Evolutionary conservation across 2,888 invertebrate species (phyloP).

Genomic region (Polietes domitor): DNA sequence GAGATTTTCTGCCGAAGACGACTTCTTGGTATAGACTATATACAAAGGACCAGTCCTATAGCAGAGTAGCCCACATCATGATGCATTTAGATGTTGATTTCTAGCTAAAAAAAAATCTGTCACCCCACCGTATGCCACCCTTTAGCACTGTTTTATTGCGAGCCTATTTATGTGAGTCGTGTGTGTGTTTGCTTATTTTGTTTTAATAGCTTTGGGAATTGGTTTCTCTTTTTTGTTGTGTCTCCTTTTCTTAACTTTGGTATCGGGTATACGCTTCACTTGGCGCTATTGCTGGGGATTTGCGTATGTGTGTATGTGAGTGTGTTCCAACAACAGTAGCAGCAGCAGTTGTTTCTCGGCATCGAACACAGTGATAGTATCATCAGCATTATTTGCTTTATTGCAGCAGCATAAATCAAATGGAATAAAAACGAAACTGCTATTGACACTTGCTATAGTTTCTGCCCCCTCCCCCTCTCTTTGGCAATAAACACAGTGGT

Average conservation of each 20-base stretch:
- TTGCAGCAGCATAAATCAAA: conserved; percentile 62
- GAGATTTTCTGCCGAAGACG: too few relatives aligned
- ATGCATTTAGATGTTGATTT: too few relatives aligned
- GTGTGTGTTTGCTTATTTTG: conserved; percentile 62
- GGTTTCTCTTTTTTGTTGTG: conserved; percentile 36
- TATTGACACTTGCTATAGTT: conserved; percentile 57
- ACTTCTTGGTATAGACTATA: too few relatives aligned
- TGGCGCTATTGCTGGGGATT: not conserved
- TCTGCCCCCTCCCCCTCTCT: not conserved
- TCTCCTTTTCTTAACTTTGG: conserved; percentile 42
- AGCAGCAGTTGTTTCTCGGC: conserved; percentile 23
- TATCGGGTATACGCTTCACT: not conserved
- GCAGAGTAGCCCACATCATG: not conserved
- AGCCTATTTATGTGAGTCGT: conserved; percentile 27
- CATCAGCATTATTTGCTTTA: conserved; percentile 62
- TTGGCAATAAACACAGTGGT: conserved; percentile 28
- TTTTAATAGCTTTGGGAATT: conserved; percentile 68
- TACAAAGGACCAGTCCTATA: not conserved
- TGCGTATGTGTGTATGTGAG: conserved; percentile 37
- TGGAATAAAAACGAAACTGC: conserved; percentile 66
- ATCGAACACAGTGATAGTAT: conserved; percentile 48
- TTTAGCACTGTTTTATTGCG: not conserved
- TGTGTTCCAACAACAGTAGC: not conserved
- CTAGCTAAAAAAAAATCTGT: too few relatives aligned
- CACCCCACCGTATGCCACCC: not conserved